Evolutionary conservation across 2,888 invertebrate species (phyloP), one percentile per base, ranked within the genome.

Genomic region (Therioaphis trifolii): DNA sequence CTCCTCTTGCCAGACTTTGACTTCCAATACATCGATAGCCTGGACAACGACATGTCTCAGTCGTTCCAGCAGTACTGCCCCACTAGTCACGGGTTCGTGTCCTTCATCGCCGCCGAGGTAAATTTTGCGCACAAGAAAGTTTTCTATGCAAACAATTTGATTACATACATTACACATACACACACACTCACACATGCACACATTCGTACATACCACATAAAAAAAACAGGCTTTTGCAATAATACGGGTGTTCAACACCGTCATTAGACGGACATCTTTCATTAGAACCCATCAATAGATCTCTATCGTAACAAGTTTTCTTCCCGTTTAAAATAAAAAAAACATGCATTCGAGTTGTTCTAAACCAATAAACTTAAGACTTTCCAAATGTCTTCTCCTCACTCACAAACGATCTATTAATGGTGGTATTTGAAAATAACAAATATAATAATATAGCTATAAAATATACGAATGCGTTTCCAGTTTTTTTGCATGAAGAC

Each of bases 1-100:
- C 85, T 85, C 71, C 75, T 85, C 49, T 77, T 85, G 68, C 84
- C 85, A 68, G 85, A 85, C 79, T 85, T 85, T 84, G 85, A 85
- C 69, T 79, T 68, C 75, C 75, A 85, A 85, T 78, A 84, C 85
- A 85, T 85, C 55, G 85, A 79, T 61, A 78, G 79, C 58, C 79
- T 85, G 68, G 85, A 85, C 49, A 84, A 77, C 79, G 85, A 85
- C 74, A 77, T 85, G 71, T 84, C 85, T 43, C 85, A 84, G 58
- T 82, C 85, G 46, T 82, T 85, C 76, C 85, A 85, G 61, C 85
- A 85, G 71, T 85, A 85, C 69, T 85, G 85, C 71, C 84, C 74
- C 85, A 75, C 79, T 78, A 84, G 85, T 58, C 79, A 78, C 24
- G 75, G 75, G 71, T 84, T 85, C 82, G 84, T 85, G 58, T 84